A percentile compares a stretch with the other conserved stretches of the same genome.
Conservation (phyloP, 2,113 vertebrate genomes). For the Nyctereutes procyonoides region DNA sequence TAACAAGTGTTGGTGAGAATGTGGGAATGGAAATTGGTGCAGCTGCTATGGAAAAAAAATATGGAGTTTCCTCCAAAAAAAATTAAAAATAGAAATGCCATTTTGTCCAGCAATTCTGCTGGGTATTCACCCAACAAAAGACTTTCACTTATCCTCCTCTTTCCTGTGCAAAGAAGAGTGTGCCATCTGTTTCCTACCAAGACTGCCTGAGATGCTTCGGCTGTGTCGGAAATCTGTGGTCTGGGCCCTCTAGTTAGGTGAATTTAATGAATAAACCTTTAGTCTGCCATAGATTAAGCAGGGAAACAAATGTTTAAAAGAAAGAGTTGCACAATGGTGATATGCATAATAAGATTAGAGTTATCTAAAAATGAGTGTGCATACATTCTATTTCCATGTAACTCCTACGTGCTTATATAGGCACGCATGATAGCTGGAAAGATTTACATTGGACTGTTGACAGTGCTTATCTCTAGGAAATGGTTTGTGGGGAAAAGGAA, state of each 20-base stretch:
- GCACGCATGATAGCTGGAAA: background rate
- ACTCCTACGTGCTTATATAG: background rate
- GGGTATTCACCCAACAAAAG: background rate
- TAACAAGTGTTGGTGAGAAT: background rate
- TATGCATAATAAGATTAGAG: background rate
- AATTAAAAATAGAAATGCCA: background rate
- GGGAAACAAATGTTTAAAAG: background rate
- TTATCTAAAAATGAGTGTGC: background rate
- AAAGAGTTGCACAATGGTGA: background rate
- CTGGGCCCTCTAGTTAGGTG: background rate
- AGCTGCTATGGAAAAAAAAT: background rate
- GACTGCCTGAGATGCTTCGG: background rate
- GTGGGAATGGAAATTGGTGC: too few species aligned
- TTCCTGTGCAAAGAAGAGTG: background rate
- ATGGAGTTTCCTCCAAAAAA: background rate
- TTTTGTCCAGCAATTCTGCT: background rate
- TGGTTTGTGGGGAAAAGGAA: background rate
- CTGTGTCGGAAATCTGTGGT: background rate
- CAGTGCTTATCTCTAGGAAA: background rate
- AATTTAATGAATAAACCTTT: background rate
- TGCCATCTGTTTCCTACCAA: conserved; percentile 54
- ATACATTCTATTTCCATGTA: background rate
- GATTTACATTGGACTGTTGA: background rate
- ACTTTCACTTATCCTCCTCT: background rate
- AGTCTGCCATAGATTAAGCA: background rate